Evolutionary conservation across 2,797 vertebrate species (phyloP), one percentile per base, ranked within the genome.

Genomic region (Crocidura indochinensis): DNA sequence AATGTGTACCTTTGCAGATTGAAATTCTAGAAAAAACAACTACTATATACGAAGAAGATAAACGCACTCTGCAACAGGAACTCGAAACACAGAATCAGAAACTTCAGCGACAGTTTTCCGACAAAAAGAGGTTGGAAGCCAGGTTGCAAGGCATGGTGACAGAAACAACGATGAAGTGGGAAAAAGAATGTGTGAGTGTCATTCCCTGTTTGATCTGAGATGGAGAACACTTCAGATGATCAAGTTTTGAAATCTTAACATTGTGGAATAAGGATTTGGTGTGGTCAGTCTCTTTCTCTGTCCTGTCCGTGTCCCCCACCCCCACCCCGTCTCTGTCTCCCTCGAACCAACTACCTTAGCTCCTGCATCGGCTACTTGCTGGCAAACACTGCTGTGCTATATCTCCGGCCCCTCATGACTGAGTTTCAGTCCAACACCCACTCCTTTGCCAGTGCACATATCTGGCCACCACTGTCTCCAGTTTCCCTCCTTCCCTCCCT

Each of bases 1-100:
- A n/a, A n/a, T n/a, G 73, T 8, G 11, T 71, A 26, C 44, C 6
- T 83, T 79, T 92, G 0, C 93, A 99, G 99, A 98, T 99, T 8
- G 99, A 99, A 26, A 99, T 99, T 92, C 94, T 99, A 65, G 99
- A 99, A 97, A 99, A 99, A 96, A 99, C 99, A 0, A 98, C 99
- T 0, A 98, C 98, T 0, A 99, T 99, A 97, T 99, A 99, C 6
- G 99, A 99, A 94, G 99, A 99, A 72, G 99, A 99, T 95, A 99
- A 99, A 77, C 98, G 99, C 62, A 97, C 96, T 1, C 97, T 99
- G 72, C 98, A 99, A 92, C 98, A 99, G 3, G 99, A 99, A 84
- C 97, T 99, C 73, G 99, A 99, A 65, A 98, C 93, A 24, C 97
- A 98, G 86, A 98, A 97, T 47, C 98, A 99, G 83, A 98, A 98